These are phyloP conservation scores for Nycticryphes semicollaris DNA, from an alignment of 2,113 vertebrate genomes.

Conservation along the genomic window DNA sequence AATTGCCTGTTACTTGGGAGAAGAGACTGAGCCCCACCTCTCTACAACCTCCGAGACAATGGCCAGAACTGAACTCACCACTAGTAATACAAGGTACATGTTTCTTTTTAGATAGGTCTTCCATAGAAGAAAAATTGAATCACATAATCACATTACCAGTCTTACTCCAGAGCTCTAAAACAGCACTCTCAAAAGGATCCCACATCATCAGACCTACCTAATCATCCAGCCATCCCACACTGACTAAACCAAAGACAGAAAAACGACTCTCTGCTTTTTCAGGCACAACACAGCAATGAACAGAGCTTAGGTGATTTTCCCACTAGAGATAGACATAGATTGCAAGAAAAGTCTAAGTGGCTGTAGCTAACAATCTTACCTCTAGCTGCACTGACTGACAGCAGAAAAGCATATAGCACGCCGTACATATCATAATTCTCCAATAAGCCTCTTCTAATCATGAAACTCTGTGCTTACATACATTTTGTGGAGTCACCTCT, in stretches of 20 bases:
- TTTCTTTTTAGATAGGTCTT: background rate
- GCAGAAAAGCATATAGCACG: fast-evolving
- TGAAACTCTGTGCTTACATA: background rate
- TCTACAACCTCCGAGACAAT: background rate
- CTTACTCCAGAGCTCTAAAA: background rate
- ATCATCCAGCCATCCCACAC: background rate
- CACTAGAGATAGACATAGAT: background rate
- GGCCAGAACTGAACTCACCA: background rate
- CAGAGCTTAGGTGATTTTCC: background rate
- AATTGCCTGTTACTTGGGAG: too few species aligned
- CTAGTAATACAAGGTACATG: background rate
- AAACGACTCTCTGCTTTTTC: background rate
- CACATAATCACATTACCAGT: background rate
- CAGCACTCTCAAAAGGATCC: background rate
- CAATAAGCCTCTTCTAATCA: background rate
- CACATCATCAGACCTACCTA: background rate
- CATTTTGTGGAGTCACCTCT: background rate
- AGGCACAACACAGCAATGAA: background rate
- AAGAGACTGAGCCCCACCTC: too few species aligned
- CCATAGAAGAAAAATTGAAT: background rate
- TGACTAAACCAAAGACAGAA: background rate
- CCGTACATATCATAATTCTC: background rate
- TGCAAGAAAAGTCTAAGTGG: background rate
- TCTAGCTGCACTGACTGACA: background rate
- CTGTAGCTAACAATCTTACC: background rate